Conservation (phyloP, 1,140 invertebrate genomes). For the Goniozus legneri region DNA sequence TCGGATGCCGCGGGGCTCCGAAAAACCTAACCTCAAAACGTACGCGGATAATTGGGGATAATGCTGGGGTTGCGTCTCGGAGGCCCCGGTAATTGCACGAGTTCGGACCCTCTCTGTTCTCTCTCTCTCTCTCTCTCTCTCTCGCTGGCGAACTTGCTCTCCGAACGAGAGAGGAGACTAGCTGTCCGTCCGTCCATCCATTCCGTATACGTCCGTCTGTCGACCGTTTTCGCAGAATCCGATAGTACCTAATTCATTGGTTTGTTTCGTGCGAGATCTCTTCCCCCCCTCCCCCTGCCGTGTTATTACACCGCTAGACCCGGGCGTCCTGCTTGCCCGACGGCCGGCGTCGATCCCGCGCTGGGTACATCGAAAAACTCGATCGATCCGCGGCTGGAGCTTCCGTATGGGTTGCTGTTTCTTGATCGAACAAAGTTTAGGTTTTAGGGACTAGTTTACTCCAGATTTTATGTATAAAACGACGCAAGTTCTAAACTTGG, state of each 20-base stretch:
- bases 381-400: too few relatives aligned
- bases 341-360: too few relatives aligned
- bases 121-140: slow-evolving; percentile 8
- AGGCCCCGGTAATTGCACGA: slow-evolving; percentile 45
- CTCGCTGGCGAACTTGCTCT: slow-evolving; percentile 9
- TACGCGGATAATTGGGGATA: slow-evolving; percentile 51
- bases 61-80: slow-evolving; percentile 41
- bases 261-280: slow-evolving; percentile 43
- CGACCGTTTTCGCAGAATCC: slow-evolving; percentile 34
- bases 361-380: too few relatives aligned
- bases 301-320: slow-evolving; percentile 45
- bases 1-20: slow-evolving; percentile 28
- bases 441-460: too few relatives aligned
- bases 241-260: slow-evolving; percentile 37
- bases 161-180: slow-evolving; percentile 19
- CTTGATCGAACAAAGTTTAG: too few relatives aligned
- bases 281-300: too few relatives aligned
- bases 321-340: too few relatives aligned
- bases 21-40: slow-evolving; percentile 45
- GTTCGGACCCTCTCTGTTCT: slow-evolving; percentile 27
- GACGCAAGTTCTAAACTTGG: too few relatives aligned
- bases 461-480: too few relatives aligned
- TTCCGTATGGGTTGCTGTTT: too few relatives aligned
- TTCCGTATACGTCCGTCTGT: slow-evolving; percentile 28
- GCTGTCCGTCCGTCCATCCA: slow-evolving; percentile 24